Conservation (phyloP, 1,140 invertebrate species). For the Ditylenchus dipsaci region DNA sequence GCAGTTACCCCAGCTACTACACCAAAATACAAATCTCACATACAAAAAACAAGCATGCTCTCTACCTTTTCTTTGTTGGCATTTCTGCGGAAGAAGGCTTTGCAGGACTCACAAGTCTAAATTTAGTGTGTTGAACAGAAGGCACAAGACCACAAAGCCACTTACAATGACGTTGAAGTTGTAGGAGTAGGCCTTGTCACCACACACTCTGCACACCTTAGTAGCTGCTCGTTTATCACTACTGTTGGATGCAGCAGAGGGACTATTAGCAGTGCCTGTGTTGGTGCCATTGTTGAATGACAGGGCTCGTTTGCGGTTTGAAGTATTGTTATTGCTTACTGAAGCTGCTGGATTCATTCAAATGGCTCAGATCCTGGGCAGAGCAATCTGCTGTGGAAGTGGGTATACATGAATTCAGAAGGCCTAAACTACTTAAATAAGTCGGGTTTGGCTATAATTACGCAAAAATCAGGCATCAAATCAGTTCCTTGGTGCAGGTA, state of each 20-base stretch:
- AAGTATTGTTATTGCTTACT: not conserved
- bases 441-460: not conserved
- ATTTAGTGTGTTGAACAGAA: not conserved
- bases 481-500: too few relatives aligned
- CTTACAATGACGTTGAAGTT: constrained; percentile 81
- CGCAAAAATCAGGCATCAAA: too few relatives aligned
- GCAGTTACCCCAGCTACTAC: too few relatives aligned
- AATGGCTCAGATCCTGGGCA: not conserved
- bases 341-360: not conserved
- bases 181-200: constrained; percentile 79
- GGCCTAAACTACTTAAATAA: not conserved
- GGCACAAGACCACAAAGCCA: not conserved
- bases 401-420: not conserved
- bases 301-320: constrained; percentile 5
- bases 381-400: not conserved
- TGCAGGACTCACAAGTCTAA: constrained; percentile 77
- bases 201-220: constrained; percentile 77
- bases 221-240: constrained; percentile 49
- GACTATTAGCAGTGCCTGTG: constrained; percentile 8
- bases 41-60: not conserved
- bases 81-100: constrained; percentile 92
- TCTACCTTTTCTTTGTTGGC: constrained; percentile 61
- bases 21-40: not conserved
- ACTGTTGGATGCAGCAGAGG: constrained; percentile 15
- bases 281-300: constrained; percentile 8